Percentiles rank a stretch among this genome's conserved stretches.
Conservation (phyloP, 2,888 invertebrate genomes). For the Mystacides longicornis region DNA sequence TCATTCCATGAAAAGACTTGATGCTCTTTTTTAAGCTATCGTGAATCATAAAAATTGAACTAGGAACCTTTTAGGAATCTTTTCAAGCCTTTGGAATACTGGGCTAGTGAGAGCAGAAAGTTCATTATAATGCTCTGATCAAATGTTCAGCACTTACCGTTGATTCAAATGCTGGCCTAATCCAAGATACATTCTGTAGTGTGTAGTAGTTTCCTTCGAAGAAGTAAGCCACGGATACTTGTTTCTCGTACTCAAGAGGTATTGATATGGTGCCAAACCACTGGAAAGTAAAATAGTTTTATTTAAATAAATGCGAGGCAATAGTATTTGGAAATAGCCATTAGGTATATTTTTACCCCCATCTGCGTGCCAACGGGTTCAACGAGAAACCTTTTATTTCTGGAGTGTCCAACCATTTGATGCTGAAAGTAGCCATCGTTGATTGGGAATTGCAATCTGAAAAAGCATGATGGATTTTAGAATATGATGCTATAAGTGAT, state of each 20-base stretch:
- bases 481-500: neutral
- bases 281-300: constrained; percentile 31
- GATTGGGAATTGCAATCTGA: constrained; percentile 8
- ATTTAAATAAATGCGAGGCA: too few relatives aligned
- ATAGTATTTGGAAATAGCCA: too few relatives aligned
- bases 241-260: constrained; percentile 36
- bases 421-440: constrained; percentile 7
- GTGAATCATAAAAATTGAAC: too few relatives aligned
- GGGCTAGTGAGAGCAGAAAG: too few relatives aligned
- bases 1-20: too few relatives aligned
- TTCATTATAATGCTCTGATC: too few relatives aligned
- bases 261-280: constrained; percentile 41
- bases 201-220: constrained; percentile 45
- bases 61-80: too few relatives aligned
- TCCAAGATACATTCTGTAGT: constrained; percentile 40
- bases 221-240: constrained; percentile 45
- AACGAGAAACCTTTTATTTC: constrained; percentile 22
- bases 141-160: constrained; percentile 31
- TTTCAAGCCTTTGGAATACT: too few relatives aligned
- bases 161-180: constrained; percentile 40
- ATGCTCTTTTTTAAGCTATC: too few relatives aligned
- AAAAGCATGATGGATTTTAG: constrained; percentile 17
- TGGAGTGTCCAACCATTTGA: constrained; percentile 10
- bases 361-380: constrained; percentile 25
- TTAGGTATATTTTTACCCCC: constrained; percentile 18